Evolutionary conservation across 2,797 vertebrate species (phyloP), one percentile per base, ranked within the genome.

Genomic region (Gouania willdenowi): DNA sequence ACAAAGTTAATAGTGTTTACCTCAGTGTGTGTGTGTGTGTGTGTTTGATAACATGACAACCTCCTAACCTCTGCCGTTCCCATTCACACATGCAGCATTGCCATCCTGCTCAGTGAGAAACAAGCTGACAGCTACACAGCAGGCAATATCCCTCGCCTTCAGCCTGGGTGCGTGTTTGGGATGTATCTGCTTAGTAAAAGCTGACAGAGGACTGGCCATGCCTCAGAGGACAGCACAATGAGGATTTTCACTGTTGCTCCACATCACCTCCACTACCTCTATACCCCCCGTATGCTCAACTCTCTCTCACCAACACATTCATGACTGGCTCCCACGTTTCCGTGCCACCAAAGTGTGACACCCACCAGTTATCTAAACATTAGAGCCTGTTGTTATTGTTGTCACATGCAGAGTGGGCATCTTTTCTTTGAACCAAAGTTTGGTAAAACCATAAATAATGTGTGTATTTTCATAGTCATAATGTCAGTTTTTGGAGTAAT

Each of bases 351-450:
- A 87, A 80, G 66, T 38, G 49, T 66, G 81, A 81, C 72, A 82
- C 81, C 84, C 85, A 84, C 89, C 82, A 60, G 83, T 88, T 88
- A 85, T 87, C 87, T 84, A 88, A 89, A 89, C 85, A 88, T 89
- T 88, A 88, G 87, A 86, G 83, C 68, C 87, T 79, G 83, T 62
- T 70, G 79, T 79, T 83, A 66, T 63, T 87, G 77, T 84, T 86
- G 85, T 89, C 85, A 86, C 73, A 85, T 77, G 46, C 53, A 29
- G 26, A 67, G 58, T 48, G 63, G 68, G 69, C 48, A 50, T 74
- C 44, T 74, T 70, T 62, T 60, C 73, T 79, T 71, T 69, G 62
- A 81, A 76, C 60, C 61, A n/a, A n/a, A n/a, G n/a, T n/a, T n/a
- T n/a, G n/a, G n/a, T n/a, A n/a, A n/a, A n/a, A n/a, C n/a, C n/a